Conservation (phyloP, 2,888 invertebrate species). For the Eupithecia exiguata region DNA sequence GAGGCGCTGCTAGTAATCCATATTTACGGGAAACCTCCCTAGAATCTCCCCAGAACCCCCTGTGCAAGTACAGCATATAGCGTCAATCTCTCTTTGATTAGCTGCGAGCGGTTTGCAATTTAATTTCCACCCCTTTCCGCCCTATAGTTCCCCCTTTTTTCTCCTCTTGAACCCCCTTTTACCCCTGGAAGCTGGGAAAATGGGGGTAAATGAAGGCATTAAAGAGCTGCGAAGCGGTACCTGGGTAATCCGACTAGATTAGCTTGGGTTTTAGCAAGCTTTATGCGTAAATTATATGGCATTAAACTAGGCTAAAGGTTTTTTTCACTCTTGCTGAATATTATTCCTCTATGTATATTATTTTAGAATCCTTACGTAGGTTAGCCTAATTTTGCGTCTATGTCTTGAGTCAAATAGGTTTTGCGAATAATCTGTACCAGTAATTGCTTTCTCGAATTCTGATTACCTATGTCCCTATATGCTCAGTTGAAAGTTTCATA, state of each 20-base stretch:
- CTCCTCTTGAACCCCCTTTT: neutral
- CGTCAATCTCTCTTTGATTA: slow-evolving; percentile 32
- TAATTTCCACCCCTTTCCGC: slow-evolving; percentile 18
- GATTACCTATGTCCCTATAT: neutral
- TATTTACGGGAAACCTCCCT: neutral
- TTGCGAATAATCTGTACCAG: neutral
- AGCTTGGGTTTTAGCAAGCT: neutral
- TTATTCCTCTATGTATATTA: neutral
- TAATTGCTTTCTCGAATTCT: neutral
- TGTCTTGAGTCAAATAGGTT: neutral
- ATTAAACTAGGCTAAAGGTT: neutral
- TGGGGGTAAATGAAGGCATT: slow-evolving; percentile 6
- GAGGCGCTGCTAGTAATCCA: too few relatives aligned
- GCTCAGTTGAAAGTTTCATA: neutral
- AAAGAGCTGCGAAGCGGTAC: slow-evolving; percentile 11
- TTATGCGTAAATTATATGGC: neutral
- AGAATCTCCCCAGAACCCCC: neutral
- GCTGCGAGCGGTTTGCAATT: slow-evolving; percentile 27
- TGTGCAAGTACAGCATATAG: slow-evolving; percentile 16
- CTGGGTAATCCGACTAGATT: slow-evolving; percentile 6
- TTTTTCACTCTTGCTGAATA: neutral
- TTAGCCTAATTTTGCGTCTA: neutral
- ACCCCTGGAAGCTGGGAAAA: neutral
- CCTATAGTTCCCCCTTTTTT: neutral
- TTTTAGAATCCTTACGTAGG: neutral